Evolutionary conservation across 2,888 invertebrate species (phyloP).

Genomic region (Antheraea assamensis): DNA sequence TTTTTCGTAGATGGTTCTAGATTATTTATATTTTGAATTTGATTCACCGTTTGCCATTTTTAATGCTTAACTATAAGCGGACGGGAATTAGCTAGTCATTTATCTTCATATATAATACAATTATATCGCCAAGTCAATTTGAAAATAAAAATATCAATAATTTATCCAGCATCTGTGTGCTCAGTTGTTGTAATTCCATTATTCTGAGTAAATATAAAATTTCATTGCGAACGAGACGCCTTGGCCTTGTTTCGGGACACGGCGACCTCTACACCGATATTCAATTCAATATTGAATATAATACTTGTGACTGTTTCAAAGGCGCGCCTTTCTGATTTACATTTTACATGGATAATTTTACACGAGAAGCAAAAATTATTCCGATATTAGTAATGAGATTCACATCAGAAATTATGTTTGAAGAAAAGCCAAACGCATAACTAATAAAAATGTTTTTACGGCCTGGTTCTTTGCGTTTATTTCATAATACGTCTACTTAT

Average conservation of each 20-base stretch:
- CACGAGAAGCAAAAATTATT: too few species aligned
- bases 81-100: background rate
- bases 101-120: background rate
- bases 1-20: too few species aligned
- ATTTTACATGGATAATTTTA: background rate
- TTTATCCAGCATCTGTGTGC: background rate
- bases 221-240: constrained; percentile 26
- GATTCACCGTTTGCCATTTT: too few species aligned
- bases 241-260: constrained; percentile 37
- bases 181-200: constrained; percentile 20
- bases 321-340: background rate
- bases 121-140: background rate
- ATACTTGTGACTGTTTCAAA: background rate
- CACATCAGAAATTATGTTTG: too few species aligned
- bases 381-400: too few species aligned
- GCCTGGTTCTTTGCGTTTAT: too few species aligned
- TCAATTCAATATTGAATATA: constrained; percentile 3
- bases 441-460: too few species aligned
- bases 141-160: background rate
- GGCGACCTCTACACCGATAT: constrained; percentile 27
- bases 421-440: too few species aligned
- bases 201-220: constrained; percentile 14
- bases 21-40: too few species aligned
- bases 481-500: too few species aligned
- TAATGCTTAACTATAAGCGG: too few species aligned